Base-by-base conservation (phyloP, 2,113 vertebrate genomes). In the Polyodon spathula region DNA sequence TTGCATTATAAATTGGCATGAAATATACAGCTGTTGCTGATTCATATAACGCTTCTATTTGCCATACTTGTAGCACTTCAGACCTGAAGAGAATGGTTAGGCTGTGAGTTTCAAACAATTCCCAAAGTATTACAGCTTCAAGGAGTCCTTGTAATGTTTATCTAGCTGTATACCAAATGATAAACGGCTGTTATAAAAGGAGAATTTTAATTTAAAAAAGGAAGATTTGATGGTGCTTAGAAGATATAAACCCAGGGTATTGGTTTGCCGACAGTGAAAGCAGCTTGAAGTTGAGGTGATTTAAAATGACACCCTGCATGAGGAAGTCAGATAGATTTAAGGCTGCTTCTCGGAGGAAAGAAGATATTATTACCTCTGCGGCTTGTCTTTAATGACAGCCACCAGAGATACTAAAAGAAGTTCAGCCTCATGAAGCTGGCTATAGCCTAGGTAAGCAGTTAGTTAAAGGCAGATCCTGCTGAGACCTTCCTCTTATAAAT, bases 351-450 rank as follows among this genome's bases (percentile, higher is more conserved):
- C 14, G 5, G 73, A 83, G 81, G 76, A 78, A 79, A 73, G 84
- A 88, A 82, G 88, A 88, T 89, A 87, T 88, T 84, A 89, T 92
- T 92, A 88, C 83, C 74, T 81, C 75, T 68, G 75, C 78, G 76
- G 81, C 81, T 78, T 68, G 79, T 69, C 72, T 73, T 81, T 77
- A 78, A 78, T 77, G 75, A 71, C 75, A 72, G 69, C 84, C 67
- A 75, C 69, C 74, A 73, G 73, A 82, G 83, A 79, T 76, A 77
- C 76, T 83, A 83, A 86, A 86, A 84, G 83, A 83, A 83, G 84
- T 75, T 78, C 83, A 82, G 84, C 88, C 90, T 90, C 90, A 89
- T 91, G 84, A 88, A 89, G 82, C 82, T 82, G 73, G 74, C 79
- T 86, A 81, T 72, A 70, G 82, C 53, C 0, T 76, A 68, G 80